Percentiles rank a stretch among this genome's conserved stretches.
These are phyloP conservation scores for Perizoma flavofasciatum DNA, from an alignment of 2,888 invertebrate genomes.

Conservation along the genomic window DNA sequence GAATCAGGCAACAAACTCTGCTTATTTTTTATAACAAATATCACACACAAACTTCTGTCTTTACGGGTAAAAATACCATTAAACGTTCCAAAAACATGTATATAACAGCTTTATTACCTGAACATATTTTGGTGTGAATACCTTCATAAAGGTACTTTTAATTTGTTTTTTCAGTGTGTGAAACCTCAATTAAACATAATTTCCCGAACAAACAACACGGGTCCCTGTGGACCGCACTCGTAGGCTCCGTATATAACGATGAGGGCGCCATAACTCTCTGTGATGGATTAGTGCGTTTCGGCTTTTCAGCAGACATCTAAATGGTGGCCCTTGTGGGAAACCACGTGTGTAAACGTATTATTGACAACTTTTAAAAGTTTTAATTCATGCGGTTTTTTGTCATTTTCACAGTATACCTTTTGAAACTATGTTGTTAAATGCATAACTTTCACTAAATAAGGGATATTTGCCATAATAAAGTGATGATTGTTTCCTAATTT, in stretches of 20 bases:
- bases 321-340: slow-evolving; percentile 46
- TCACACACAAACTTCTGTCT: no score
- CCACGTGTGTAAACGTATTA: slow-evolving; percentile 28
- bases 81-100: neutral
- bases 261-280: slow-evolving; percentile 64
- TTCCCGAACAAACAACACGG: slow-evolving; percentile 31
- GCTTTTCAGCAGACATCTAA: slow-evolving; percentile 72
- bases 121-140: slow-evolving; percentile 5
- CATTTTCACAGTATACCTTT: no score
- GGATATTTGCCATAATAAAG: no score
- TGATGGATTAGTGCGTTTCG: slow-evolving; percentile 76
- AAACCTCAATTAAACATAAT: slow-evolving; percentile 33
- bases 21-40: no score
- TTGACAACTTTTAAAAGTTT: slow-evolving; percentile 3
- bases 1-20: no score
- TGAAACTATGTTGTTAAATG: no score
- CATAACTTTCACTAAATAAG: no score
- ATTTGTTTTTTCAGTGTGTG: slow-evolving; percentile 26
- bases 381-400: no score
- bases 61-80: neutral
- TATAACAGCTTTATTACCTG: neutral
- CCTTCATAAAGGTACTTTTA: slow-evolving; percentile 22
- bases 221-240: slow-evolving; percentile 31
- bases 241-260: slow-evolving; percentile 55
- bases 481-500: no score